Percentiles rank a stretch among this genome's conserved stretches.
Evolutionary conservation across 2,888 invertebrate genomes (phyloP).

Genomic region (Cantharis flavilabris): DNA sequence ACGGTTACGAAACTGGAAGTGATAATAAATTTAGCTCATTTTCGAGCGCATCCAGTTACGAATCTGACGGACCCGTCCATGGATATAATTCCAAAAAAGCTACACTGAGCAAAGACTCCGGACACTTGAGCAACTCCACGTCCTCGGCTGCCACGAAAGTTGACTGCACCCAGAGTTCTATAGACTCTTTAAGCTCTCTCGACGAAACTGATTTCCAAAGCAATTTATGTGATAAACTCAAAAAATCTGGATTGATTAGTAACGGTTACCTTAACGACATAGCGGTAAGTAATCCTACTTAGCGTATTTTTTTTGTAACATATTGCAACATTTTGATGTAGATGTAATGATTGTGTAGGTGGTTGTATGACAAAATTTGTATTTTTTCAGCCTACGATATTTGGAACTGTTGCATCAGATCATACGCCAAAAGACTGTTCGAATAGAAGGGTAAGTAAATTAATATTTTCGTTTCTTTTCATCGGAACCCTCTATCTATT

Average conservation of each 20-base stretch:
- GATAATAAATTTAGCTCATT: conserved; percentile 51
- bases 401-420: conserved; percentile 66
- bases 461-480: conserved; percentile 25
- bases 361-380: conserved; percentile 16
- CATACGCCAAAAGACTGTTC: conserved; percentile 65
- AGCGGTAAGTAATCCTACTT: conserved; percentile 32
- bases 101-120: conserved; percentile 52
- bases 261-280: conserved; percentile 43
- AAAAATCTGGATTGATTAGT: conserved; percentile 45
- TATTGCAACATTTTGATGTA: conserved; percentile 5
- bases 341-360: neutral
- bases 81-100: conserved; percentile 17
- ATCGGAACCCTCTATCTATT: neutral
- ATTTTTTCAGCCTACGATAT: conserved; percentile 65
- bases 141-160: conserved; percentile 50
- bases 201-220: conserved; percentile 53
- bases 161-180: conserved; percentile 53
- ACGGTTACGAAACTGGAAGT: conserved; percentile 51
- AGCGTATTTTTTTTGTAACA: conserved; percentile 12
- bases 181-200: conserved; percentile 53
- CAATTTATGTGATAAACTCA: conserved; percentile 48
- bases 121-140: conserved; percentile 50
- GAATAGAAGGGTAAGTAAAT: conserved; percentile 62
- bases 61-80: conserved; percentile 46
- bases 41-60: conserved; percentile 52